These are phyloP conservation scores for Archivesica marissinica DNA, from an alignment of 1,140 invertebrate genomes.

Conservation along the genomic window DNA sequence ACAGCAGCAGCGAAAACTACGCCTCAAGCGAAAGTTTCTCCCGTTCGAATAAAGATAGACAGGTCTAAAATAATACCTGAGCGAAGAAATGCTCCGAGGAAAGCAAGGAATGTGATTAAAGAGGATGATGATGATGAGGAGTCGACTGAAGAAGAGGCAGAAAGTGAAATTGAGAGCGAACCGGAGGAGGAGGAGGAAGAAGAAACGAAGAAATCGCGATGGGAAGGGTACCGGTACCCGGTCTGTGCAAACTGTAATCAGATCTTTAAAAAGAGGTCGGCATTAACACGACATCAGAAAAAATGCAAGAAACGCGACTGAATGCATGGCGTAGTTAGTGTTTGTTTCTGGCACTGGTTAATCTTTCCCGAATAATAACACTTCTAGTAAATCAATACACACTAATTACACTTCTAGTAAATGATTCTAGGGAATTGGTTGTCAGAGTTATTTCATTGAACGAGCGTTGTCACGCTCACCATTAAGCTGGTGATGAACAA, in stretches of 20 bases:
- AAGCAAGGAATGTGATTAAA: constrained; percentile 27
- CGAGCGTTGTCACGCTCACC: too few relatives aligned
- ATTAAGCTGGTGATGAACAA: too few relatives aligned
- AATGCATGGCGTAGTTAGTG: too few relatives aligned
- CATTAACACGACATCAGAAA: constrained; percentile 24
- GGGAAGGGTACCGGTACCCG: constrained; percentile 47
- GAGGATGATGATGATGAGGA: constrained; percentile 15
- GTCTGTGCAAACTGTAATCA: constrained; percentile 33
- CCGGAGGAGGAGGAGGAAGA: not conserved
- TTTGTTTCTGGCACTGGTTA: too few relatives aligned
- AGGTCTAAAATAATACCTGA: constrained; percentile 20
- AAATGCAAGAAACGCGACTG: constrained; percentile 17
- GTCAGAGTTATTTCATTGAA: too few relatives aligned
- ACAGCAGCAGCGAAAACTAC: not conserved
- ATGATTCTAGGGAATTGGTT: too few relatives aligned
- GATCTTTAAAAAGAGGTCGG: constrained; percentile 15
- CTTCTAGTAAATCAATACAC: too few relatives aligned
- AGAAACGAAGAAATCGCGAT: constrained; percentile 31
- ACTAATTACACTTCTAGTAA: too few relatives aligned
- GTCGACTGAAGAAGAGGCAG: not conserved
- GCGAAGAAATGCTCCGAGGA: constrained; percentile 25
- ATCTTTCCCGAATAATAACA: too few relatives aligned
- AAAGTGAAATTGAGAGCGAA: not conserved
- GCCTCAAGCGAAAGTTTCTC: not conserved
- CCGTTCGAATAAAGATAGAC: constrained; percentile 19